Evolutionary conservation across 1,140 invertebrate genomes (phyloP), one percentile per base, ranked within the genome.

Genomic region (Heterodera carotae): DNA sequence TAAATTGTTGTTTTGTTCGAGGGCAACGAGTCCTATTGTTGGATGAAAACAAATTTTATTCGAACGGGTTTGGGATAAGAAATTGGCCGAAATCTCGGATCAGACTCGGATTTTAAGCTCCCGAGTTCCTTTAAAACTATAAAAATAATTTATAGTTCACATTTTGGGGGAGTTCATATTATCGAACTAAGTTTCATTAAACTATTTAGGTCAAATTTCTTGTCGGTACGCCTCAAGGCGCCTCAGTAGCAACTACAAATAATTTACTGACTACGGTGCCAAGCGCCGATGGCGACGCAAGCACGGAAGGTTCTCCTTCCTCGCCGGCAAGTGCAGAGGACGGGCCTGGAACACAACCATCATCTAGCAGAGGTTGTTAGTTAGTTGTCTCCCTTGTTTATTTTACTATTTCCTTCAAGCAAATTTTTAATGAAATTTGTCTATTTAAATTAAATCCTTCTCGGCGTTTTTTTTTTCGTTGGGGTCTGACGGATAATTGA

Each of bases 181-280:
- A n/a, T n/a, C n/a, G n/a, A n/a, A n/a, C n/a, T n/a, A n/a, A n/a
- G 25, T 69, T 69, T 33, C 0, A 22, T 22, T 53, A 1, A 56
- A 22, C 15, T 56, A 22, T 53, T 2, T 22, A 62, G 53, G 71
- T 73, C 25, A 73, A 73, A 73, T 73, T 73, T 25, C 71, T 73
- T 34, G 71, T 73, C 12, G 71, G 71, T 4, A 62, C 71, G 10
- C 71, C 71, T n/a, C 62, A 59, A n/a, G 62, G 25, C 71, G 6
- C 39, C 39, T 6, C 39, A 12, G 39, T 56, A 34, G 22, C 53
- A n/a, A 15, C 70, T 15, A 27, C 29, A 31, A 59, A 33, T 71
- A 72, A 12, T n/a, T 25, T 43, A 4, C 8, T 34, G 6, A 53
- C 71, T 10, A 33, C 25, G 27, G 56, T 59, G 15, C 2, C 71